Evolutionary conservation across 2,113 vertebrate genomes (phyloP).

Genomic region (Shinisaurus crocodilurus): DNA sequence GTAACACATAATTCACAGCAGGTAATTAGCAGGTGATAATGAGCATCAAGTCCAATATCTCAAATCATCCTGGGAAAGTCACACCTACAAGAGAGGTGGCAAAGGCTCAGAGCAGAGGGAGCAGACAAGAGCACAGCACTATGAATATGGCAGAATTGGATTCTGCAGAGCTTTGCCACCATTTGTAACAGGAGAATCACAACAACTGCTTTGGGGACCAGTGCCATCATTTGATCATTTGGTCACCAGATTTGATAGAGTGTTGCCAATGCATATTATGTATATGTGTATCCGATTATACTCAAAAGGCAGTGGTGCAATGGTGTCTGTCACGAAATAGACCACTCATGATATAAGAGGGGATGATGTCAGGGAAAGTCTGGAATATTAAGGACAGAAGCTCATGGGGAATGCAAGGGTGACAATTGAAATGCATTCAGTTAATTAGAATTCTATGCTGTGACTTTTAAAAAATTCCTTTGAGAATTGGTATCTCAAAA

Average conservation of each 20-base stretch:
- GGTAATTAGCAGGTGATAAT: conserved; percentile 79
- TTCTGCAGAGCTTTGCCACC: conserved; percentile 36
- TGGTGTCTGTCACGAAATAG: not conserved
- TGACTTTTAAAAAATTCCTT: not conserved
- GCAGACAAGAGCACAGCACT: not conserved
- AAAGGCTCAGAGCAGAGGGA: conserved; percentile 55
- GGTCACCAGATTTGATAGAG: not conserved
- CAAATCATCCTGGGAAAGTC: conserved; percentile 63
- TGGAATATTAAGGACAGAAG: not conserved
- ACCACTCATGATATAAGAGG: not conserved
- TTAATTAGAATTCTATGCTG: conserved; percentile 1
- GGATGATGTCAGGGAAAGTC: not conserved
- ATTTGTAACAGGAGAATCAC: conserved; percentile 6
- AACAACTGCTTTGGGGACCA: conserved; percentile 9
- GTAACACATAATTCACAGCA: conserved; percentile 71
- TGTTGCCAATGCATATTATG: not conserved
- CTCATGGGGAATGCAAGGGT: not conserved
- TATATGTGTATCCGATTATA: not conserved
- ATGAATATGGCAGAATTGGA: conserved; percentile 33
- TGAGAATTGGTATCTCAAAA: not conserved
- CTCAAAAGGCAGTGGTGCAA: not conserved
- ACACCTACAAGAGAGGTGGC: conserved; percentile 47
- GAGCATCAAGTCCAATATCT: conserved; percentile 68
- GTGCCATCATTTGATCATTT: conserved; percentile 14
- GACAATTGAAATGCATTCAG: not conserved